Conservation (phyloP, 2,113 vertebrate species). For the Antechinus stuartii region DNA sequence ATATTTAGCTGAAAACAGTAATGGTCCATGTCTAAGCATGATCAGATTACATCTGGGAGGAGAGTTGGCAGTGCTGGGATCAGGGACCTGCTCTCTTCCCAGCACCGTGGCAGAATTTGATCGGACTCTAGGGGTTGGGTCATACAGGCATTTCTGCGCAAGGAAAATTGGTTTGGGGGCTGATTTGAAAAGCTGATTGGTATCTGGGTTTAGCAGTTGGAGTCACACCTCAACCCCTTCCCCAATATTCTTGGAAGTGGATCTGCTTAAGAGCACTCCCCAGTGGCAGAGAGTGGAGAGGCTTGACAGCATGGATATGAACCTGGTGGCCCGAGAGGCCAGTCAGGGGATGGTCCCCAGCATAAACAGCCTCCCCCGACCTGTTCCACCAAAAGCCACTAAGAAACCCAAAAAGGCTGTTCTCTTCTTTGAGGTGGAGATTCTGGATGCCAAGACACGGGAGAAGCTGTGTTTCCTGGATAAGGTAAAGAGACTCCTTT, state of each 20-base stretch:
- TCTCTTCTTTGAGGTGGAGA: constrained; percentile 99
- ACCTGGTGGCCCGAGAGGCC: constrained; percentile 86
- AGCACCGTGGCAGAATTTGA: constrained; percentile 72
- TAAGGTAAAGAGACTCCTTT: constrained; percentile 87
- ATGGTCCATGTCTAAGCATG: background rate
- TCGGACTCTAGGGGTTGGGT: constrained; percentile 38
- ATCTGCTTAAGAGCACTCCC: constrained; percentile 27
- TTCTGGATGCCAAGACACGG: constrained; percentile 94
- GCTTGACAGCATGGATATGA: constrained; percentile 84
- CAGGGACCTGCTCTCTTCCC: constrained; percentile 63
- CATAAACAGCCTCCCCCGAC: constrained; percentile 50
- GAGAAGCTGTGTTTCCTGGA: constrained; percentile 98
- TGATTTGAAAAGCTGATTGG: constrained; percentile 2
- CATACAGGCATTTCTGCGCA: constrained; percentile 3
- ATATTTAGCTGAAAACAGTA: constrained; percentile 66
- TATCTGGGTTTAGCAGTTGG: constrained; percentile 40
- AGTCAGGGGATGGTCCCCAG: constrained; percentile 71
- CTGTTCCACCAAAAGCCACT: constrained; percentile 82
- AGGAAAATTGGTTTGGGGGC: constrained; percentile 67
- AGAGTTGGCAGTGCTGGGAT: constrained; percentile 56
- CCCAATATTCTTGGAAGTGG: constrained; percentile 9
- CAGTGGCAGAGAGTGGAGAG: background rate
- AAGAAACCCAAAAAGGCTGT: constrained; percentile 93
- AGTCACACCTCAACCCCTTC: background rate
- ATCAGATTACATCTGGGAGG: constrained; percentile 78